Percentiles rank a stretch among this genome's conserved stretches.
These are phyloP conservation scores for Atherinosoma microstoma DNA, from an alignment of 2,797 vertebrate genomes.

Conservation along the genomic window DNA sequence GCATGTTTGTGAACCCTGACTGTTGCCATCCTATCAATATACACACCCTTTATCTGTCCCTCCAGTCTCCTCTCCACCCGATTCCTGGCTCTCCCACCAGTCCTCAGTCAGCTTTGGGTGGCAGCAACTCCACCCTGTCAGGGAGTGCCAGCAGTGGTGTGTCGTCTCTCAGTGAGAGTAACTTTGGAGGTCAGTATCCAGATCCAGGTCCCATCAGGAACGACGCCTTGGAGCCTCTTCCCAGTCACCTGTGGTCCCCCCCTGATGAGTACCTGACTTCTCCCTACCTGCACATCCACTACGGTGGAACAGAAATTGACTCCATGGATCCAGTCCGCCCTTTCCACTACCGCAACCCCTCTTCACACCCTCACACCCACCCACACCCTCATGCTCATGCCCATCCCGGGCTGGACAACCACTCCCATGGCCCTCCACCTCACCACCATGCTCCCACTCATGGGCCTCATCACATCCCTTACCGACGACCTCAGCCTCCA, in stretches of 20 bases:
- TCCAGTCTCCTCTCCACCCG: constrained; percentile 95
- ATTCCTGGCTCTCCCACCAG: constrained; percentile 98
- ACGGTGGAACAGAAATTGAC: constrained; percentile 94
- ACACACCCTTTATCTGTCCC: constrained; percentile 19
- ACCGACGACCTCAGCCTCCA: constrained; percentile 89
- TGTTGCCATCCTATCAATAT: not conserved
- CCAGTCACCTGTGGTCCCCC: constrained; percentile 95
- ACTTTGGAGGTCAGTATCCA: constrained; percentile 94
- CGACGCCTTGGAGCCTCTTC: constrained; percentile 90
- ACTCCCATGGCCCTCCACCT: constrained; percentile 80
- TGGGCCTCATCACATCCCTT: constrained; percentile 85
- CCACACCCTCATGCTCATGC: constrained; percentile 77
- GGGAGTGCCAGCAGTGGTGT: constrained; percentile 99
- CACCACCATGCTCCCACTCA: constrained; percentile 73
- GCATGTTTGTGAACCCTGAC: not conserved
- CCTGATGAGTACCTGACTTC: constrained; percentile 92
- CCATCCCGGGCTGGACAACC: constrained; percentile 75
- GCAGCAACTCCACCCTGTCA: constrained; percentile 97
- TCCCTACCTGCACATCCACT: constrained; percentile 95
- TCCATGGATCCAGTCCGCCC: constrained; percentile 88
- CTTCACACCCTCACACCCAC: constrained; percentile 89
- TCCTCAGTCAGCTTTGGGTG: constrained; percentile 96
- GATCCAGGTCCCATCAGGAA: constrained; percentile 92
- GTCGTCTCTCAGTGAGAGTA: constrained; percentile 97
- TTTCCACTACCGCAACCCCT: constrained; percentile 82